These are phyloP conservation scores for Probaryconus sp. DNA, from an alignment of 1,140 invertebrate genomes.

Conservation along the genomic window DNA sequence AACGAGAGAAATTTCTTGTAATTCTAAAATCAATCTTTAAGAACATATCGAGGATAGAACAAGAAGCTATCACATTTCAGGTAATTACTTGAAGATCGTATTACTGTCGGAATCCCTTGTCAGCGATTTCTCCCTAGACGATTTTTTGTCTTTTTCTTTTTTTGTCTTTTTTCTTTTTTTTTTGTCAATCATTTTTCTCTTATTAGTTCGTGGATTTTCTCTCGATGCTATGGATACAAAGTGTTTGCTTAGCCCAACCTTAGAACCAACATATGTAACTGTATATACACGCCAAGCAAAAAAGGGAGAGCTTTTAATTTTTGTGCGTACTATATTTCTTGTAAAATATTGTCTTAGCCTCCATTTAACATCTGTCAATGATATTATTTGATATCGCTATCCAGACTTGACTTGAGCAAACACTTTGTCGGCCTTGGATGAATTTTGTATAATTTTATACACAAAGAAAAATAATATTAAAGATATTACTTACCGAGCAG, in stretches of 20 bases:
- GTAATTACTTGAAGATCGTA: slow-evolving; percentile 77
- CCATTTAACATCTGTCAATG: neutral
- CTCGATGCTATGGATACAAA: neutral
- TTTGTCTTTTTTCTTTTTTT: no score
- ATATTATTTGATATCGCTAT: no score
- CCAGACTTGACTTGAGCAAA: no score
- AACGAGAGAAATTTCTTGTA: slow-evolving; percentile 89
- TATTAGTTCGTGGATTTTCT: neutral
- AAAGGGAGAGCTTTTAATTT: no score
- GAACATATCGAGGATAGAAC: slow-evolving; percentile 87
- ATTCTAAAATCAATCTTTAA: slow-evolving; percentile 93
- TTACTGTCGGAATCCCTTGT: slow-evolving; percentile 14
- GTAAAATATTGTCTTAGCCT: neutral
- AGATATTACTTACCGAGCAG: no score
- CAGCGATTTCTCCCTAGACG: neutral
- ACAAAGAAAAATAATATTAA: no score
- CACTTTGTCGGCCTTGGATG: no score
- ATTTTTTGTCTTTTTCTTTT: no score
- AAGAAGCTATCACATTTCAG: slow-evolving; percentile 94
- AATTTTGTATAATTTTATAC: no score
- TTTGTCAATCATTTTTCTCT: slow-evolving; percentile 3
- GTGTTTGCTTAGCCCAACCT: neutral
- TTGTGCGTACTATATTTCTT: no score
- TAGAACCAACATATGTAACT: neutral
- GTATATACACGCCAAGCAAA: no score